Evolutionary conservation across 2,113 vertebrate species (phyloP).

Genomic region (Nettapus auritus): DNA sequence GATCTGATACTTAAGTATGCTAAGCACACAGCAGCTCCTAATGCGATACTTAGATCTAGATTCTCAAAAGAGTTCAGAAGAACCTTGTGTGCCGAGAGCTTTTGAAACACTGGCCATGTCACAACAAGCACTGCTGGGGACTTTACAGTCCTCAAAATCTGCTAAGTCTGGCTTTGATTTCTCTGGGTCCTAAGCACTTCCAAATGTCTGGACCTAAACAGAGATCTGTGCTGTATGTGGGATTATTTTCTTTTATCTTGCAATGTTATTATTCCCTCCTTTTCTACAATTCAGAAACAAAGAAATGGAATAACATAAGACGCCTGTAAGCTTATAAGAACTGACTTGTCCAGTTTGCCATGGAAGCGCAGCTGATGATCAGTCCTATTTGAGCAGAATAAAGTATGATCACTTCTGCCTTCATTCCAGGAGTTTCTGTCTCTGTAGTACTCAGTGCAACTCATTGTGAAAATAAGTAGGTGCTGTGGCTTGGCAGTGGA

Average conservation of each 20-base stretch:
- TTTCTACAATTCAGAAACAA: background rate
- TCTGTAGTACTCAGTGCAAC: background rate
- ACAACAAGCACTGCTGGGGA: slow-evolving; percentile 24
- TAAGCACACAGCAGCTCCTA: slow-evolving; percentile 45
- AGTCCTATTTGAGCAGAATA: background rate
- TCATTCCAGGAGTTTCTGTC: background rate
- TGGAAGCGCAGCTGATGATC: background rate
- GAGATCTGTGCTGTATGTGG: background rate
- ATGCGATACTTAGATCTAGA: slow-evolving; percentile 33
- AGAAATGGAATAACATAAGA: background rate
- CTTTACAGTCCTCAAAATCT: slow-evolving; percentile 25
- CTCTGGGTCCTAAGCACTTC: background rate
- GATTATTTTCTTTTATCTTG: slow-evolving; percentile 12
- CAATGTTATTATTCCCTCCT: background rate
- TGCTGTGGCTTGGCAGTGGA: background rate
- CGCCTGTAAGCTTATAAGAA: background rate
- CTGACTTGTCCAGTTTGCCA: background rate
- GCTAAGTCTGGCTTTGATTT: slow-evolving; percentile 55
- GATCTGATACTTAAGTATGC: slow-evolving; percentile 35
- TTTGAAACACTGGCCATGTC: slow-evolving; percentile 39
- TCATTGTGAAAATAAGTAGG: background rate
- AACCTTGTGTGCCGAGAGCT: slow-evolving; percentile 6
- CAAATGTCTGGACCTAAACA: background rate
- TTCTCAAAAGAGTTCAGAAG: slow-evolving; percentile 57
- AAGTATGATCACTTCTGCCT: background rate